A percentile compares a stretch with the other conserved stretches of the same genome.
Conservation (phyloP, 2,113 vertebrate species). For the Pelecanoides urinatrix region DNA sequence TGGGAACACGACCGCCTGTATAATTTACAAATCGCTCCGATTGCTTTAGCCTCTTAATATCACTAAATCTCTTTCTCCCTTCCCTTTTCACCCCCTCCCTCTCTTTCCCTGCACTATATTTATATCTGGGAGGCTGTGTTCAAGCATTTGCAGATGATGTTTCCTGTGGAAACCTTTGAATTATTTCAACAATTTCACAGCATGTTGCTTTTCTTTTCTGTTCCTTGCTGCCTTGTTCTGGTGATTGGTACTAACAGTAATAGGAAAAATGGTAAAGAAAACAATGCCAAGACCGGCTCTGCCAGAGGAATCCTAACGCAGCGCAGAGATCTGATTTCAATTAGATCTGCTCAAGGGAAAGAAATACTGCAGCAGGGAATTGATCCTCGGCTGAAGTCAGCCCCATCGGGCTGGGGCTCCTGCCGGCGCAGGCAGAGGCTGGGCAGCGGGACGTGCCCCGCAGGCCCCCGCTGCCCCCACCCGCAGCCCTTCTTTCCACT, state of each 20-base stretch:
- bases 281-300: conserved; percentile 21
- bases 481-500: background rate
- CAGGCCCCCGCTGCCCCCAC: background rate
- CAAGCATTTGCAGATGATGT: conserved; percentile 47
- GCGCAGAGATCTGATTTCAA: conserved; percentile 58
- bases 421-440: background rate
- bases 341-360: conserved; percentile 24
- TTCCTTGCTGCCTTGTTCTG: conserved; percentile 44
- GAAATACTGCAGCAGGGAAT: background rate
- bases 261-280: conserved; percentile 51
- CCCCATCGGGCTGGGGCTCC: background rate
- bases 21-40: background rate
- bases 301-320: conserved; percentile 10
- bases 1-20: background rate
- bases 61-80: background rate
- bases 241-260: conserved; percentile 55
- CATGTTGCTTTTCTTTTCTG: conserved; percentile 46
- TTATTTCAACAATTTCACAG: conserved; percentile 65
- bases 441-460: background rate
- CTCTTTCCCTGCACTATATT: background rate
- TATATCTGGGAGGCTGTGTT: conserved; percentile 14
- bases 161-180: conserved; percentile 61
- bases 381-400: background rate
- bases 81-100: background rate
- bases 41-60: conserved; percentile 18